Evolutionary conservation across 2,797 vertebrate genomes (phyloP).

Genomic region (Scarus forsteni): DNA sequence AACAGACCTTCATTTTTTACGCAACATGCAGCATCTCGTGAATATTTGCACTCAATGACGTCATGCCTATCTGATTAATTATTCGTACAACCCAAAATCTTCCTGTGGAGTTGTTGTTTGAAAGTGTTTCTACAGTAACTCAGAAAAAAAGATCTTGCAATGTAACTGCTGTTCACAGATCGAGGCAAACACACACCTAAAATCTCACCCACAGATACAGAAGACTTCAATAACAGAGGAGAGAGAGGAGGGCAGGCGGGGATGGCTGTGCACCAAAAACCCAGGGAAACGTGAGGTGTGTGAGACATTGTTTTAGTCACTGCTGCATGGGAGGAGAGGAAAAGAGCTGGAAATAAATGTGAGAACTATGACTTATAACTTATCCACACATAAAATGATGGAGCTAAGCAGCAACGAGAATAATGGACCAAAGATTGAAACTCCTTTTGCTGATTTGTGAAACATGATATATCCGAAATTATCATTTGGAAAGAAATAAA

Average conservation of each 20-base stretch:
- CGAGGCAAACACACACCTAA: slow-evolving; percentile 13
- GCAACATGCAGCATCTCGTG: too few species aligned
- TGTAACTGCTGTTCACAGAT: neutral
- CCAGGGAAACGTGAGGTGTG: slow-evolving; percentile 24
- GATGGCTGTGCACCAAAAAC: slow-evolving; percentile 20
- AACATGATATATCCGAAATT: too few species aligned
- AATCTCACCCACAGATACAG: slow-evolving; percentile 26
- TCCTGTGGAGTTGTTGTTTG: too few species aligned
- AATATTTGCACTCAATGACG: too few species aligned
- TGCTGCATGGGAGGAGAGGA: slow-evolving; percentile 11
- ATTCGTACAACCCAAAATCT: too few species aligned
- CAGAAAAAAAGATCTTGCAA: neutral
- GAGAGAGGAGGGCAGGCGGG: neutral
- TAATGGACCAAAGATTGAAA: too few species aligned
- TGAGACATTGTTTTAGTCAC: slow-evolving; percentile 17
- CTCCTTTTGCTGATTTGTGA: too few species aligned
- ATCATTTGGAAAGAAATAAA: too few species aligned
- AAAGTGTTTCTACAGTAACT: too few species aligned
- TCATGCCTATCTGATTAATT: too few species aligned
- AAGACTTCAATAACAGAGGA: slow-evolving; percentile 18
- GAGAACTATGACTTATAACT: neutral
- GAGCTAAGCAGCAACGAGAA: too few species aligned
- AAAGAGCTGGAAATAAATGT: slow-evolving; percentile 5
- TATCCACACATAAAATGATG: neutral
- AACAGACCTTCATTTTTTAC: too few species aligned